Percentiles rank a stretch among this genome's conserved stretches.
Evolutionary conservation across 2,113 vertebrate species (phyloP).

Genomic region (Phyllostomus hastatus): DNA sequence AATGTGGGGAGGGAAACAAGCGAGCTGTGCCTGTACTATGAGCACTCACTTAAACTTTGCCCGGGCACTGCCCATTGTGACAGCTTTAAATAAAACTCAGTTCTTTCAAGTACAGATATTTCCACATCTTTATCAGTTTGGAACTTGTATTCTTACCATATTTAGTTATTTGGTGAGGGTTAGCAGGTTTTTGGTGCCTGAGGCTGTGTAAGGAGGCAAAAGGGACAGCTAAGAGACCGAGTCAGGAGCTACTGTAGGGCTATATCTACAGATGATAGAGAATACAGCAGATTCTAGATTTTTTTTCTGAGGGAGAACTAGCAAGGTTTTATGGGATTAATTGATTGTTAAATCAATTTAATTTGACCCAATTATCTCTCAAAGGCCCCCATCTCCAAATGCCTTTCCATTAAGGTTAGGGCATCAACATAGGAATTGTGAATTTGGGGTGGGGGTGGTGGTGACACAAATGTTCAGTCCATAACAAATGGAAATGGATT

Average conservation of each 20-base stretch:
- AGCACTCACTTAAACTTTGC: neutral
- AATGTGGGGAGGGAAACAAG: neutral
- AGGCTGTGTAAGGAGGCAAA: neutral
- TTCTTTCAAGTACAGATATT: neutral
- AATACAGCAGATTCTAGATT: neutral
- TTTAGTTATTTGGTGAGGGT: neutral
- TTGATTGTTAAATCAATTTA: neutral
- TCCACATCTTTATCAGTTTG: neutral
- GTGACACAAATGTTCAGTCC: neutral
- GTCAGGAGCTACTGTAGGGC: accelerated
- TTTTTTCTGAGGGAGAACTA: neutral
- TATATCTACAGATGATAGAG: neutral
- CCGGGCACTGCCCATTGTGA: neutral
- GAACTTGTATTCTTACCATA: neutral
- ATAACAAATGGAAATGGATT: neutral
- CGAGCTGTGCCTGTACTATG: neutral
- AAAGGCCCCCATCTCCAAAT: neutral
- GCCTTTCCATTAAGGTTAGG: neutral
- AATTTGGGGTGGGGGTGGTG: neutral
- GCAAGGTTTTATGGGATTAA: neutral
- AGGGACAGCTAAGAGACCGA: too few species aligned
- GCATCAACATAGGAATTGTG: neutral
- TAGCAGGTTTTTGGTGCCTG: neutral
- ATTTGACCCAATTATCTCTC: neutral
- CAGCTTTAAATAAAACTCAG: neutral